Conservation (phyloP, 2,113 vertebrate species). For the Xiphias gladius region DNA sequence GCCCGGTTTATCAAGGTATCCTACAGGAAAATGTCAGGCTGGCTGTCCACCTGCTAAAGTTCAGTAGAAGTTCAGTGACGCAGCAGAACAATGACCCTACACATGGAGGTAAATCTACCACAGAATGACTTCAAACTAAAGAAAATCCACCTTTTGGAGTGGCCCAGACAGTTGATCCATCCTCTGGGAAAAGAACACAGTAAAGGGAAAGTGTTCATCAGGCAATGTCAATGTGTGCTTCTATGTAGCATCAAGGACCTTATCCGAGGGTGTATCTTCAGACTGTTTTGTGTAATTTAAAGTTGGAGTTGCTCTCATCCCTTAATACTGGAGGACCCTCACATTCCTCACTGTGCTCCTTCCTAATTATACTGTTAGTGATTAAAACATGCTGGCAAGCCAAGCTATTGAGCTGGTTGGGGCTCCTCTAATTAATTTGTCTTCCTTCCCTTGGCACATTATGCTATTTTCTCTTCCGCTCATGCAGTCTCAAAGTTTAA, state of each 20-base stretch:
- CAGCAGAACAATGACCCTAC: no score
- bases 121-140: no score
- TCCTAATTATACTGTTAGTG: slow-evolving; percentile 57
- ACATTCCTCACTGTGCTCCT: slow-evolving; percentile 30
- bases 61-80: no score
- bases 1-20: no score
- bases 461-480: slow-evolving; percentile 31
- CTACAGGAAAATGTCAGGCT: no score
- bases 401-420: slow-evolving; percentile 47
- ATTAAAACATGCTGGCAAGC: slow-evolving; percentile 63
- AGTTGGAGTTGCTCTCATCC: slow-evolving; percentile 33
- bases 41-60: no score
- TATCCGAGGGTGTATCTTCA: slow-evolving; percentile 22
- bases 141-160: background rate
- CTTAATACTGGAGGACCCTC: slow-evolving; percentile 41
- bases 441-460: slow-evolving; percentile 47
- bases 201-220: background rate
- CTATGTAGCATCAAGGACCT: slow-evolving; percentile 1
- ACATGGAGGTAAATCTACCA: no score
- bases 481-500: slow-evolving; percentile 16
- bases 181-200: background rate
- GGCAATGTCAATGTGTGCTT: background rate
- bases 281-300: slow-evolving; percentile 36
- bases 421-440: slow-evolving; percentile 65
- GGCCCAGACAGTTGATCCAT: background rate